Conservation (phyloP, 2,888 invertebrate species). For the Palloptera scutellata region DNA sequence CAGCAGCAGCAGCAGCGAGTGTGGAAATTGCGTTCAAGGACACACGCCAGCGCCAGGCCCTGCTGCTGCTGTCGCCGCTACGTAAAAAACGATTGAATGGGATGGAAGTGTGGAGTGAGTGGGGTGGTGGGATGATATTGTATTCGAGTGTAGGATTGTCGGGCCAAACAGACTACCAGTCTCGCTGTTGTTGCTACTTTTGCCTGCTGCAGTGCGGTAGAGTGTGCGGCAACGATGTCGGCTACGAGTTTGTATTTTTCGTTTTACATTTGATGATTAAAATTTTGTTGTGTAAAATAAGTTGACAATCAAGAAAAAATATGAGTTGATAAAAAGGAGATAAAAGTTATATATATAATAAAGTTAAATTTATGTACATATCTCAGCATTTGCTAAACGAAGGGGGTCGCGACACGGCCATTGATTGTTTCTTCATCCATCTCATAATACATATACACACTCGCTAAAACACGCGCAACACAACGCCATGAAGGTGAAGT, state of each 20-base stretch:
- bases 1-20: no score
- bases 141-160: no score
- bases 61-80: neutral
- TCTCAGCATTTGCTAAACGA: neutral
- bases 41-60: slow-evolving; percentile 35
- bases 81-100: neutral
- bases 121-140: neutral
- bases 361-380: neutral
- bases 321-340: neutral
- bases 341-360: neutral
- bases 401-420: neutral
- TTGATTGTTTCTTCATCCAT: no score
- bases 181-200: neutral
- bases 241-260: neutral
- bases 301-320: neutral
- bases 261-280: neutral
- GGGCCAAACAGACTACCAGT: neutral
- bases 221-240: neutral
- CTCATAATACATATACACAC: no score
- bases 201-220: neutral
- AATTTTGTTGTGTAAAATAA: neutral
- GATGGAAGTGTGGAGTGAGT: no score
- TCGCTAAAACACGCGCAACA: no score
- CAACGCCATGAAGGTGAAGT: no score
- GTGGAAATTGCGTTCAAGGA: slow-evolving; percentile 58